A percentile compares a stretch with the other conserved stretches of the same genome.
Evolutionary conservation across 2,888 invertebrate species (phyloP).

Genomic region (Melieria picta): DNA sequence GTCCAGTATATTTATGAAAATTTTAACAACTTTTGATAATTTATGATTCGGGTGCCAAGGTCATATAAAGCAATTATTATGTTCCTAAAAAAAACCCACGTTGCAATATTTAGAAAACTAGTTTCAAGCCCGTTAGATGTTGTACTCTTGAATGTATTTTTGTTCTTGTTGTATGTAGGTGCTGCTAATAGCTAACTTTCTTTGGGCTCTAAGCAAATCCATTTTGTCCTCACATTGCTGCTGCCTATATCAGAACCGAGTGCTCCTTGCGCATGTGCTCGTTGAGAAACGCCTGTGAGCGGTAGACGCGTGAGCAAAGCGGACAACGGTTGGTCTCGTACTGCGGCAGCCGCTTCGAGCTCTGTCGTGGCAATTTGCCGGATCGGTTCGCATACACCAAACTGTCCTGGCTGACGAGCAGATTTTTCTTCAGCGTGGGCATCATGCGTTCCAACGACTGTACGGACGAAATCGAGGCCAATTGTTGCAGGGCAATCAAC

Average conservation of each 20-base stretch:
- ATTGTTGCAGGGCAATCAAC: conserved; percentile 60
- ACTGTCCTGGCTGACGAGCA: conserved; percentile 52
- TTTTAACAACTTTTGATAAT: too few species aligned
- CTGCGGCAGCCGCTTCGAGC: conserved; percentile 52
- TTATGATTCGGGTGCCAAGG: too few species aligned
- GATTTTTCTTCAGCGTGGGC: conserved; percentile 54
- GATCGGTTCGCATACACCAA: conserved; percentile 46
- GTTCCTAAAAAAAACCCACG: too few species aligned
- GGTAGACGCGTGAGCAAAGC: conserved; percentile 63
- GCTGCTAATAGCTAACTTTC: too few species aligned
- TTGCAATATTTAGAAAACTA: too few species aligned
- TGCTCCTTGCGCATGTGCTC: conserved; percentile 66
- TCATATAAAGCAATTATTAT: too few species aligned
- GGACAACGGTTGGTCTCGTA: conserved; percentile 64
- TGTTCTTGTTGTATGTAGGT: too few species aligned
- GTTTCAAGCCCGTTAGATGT: too few species aligned
- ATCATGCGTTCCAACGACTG: conserved; percentile 55
- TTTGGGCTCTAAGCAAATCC: too few species aligned
- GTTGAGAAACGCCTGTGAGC: conserved; percentile 64
- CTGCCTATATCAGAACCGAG: conserved; percentile 60
- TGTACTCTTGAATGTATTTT: too few species aligned
- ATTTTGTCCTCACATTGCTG: too few species aligned
- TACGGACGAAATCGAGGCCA: conserved; percentile 61
- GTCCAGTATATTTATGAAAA: not conserved
- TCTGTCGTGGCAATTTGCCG: conserved; percentile 53